Evolutionary conservation across 1,140 invertebrate species (phyloP).

Genomic region (Diorhabda carinulata): DNA sequence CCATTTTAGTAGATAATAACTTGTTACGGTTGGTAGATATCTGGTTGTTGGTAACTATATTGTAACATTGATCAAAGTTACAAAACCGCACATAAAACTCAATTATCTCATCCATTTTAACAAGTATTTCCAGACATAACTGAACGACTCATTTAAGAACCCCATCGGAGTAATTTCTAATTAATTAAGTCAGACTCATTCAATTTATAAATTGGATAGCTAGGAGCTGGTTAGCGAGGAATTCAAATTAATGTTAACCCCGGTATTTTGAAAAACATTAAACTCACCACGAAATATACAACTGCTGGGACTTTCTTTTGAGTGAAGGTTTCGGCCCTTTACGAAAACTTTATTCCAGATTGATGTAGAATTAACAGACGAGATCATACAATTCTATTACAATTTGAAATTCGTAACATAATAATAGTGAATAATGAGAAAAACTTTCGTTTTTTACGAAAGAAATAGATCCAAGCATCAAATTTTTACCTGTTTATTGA

Average conservation of each 20-base stretch:
- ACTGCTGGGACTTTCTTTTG: not conserved
- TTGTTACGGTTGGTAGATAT: no score
- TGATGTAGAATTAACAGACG: no score
- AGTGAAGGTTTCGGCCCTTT: not conserved
- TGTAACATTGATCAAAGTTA: no score
- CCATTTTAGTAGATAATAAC: no score
- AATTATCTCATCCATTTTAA: not conserved
- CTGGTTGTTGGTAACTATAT: no score
- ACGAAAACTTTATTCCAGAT: not conserved
- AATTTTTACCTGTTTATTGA: no score
- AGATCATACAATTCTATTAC: no score
- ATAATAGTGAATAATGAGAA: no score
- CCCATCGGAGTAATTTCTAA: not conserved
- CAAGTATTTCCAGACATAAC: not conserved
- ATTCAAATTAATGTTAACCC: slow-evolving; percentile 1
- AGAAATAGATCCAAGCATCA: no score
- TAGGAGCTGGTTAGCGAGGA: not conserved
- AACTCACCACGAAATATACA: slow-evolving; percentile 2
- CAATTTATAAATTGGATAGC: slow-evolving; percentile 1
- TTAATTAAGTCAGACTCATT: slow-evolving; percentile 3
- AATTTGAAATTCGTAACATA: no score
- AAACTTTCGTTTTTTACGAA: no score
- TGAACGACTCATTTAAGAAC: not conserved
- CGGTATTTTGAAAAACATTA: slow-evolving; percentile 3
- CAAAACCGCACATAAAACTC: not conserved